Evolutionary conservation across 1,140 invertebrate genomes (phyloP).

Genomic region (Spodoptera frugiperda): DNA sequence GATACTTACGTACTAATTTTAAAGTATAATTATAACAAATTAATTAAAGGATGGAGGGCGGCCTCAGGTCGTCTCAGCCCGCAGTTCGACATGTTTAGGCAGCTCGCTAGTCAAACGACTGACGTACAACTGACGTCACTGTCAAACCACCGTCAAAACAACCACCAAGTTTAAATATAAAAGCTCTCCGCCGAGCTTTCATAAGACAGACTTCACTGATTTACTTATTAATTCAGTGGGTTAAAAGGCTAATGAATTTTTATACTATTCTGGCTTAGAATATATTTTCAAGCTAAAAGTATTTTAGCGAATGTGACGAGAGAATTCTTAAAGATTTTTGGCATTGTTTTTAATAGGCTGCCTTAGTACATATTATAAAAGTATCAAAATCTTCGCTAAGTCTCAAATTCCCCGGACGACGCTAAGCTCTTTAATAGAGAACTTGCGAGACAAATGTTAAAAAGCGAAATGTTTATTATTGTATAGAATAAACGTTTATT

Average conservation of each 20-base stretch:
- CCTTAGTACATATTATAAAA: too few relatives aligned
- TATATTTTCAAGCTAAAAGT: not conserved
- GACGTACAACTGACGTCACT: not conserved
- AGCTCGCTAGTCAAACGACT: not conserved
- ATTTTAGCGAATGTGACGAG: too few relatives aligned
- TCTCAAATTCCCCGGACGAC: too few relatives aligned
- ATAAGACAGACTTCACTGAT: slow-evolving; percentile 8
- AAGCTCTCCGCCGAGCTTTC: slow-evolving; percentile 4
- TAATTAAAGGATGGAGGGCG: not conserved
- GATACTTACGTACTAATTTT: too few relatives aligned
- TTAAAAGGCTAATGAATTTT: slow-evolving; percentile 40
- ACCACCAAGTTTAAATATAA: slow-evolving; percentile 19
- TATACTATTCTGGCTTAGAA: slow-evolving; percentile 24
- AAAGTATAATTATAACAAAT: too few relatives aligned
- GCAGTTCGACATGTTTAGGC: not conserved
- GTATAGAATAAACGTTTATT: too few relatives aligned
- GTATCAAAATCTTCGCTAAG: too few relatives aligned
- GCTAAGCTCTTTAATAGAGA: too few relatives aligned
- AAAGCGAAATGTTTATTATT: too few relatives aligned
- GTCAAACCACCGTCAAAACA: slow-evolving; percentile 14
- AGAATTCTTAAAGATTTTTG: too few relatives aligned
- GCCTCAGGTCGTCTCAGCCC: not conserved
- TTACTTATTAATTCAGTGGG: slow-evolving; percentile 34
- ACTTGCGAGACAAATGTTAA: too few relatives aligned
- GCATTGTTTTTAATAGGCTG: too few relatives aligned